Percentiles rank a stretch among this genome's conserved stretches.
Conservation (phyloP, 2,888 invertebrate species). For the Drosophila greeni region DNA sequence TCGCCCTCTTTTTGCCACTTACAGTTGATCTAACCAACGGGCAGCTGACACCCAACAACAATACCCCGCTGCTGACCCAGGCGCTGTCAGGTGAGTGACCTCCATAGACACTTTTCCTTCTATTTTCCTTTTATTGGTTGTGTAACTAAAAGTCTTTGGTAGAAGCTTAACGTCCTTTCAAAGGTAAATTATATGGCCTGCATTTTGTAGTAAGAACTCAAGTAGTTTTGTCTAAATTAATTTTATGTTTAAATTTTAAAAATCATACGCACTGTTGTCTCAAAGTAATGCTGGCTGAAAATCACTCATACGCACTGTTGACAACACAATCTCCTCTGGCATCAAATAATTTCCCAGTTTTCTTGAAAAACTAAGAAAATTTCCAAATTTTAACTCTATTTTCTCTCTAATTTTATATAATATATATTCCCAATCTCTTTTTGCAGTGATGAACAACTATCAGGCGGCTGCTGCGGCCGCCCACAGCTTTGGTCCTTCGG, state of each 20-base stretch:
- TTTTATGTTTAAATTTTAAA: background rate
- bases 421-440: background rate
- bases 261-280: slow-evolving; percentile 10
- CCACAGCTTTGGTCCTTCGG: slow-evolving; percentile 89
- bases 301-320: slow-evolving; percentile 20
- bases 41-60: slow-evolving; percentile 97
- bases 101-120: too few relatives aligned
- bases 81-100: slow-evolving; percentile 91
- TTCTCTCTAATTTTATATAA: too few relatives aligned
- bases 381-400: background rate
- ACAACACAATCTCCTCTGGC: background rate
- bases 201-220: background rate
- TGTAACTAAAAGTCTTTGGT: too few relatives aligned
- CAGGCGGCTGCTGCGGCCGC: slow-evolving; percentile 90
- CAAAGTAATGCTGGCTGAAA: background rate
- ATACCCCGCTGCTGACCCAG: slow-evolving; percentile 96
- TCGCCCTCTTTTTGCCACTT: slow-evolving; percentile 77
- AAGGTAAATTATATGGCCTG: background rate
- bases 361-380: background rate
- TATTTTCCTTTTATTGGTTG: background rate
- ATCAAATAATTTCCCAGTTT: background rate
- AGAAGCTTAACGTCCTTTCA: background rate
- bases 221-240: background rate
- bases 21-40: slow-evolving; percentile 97
- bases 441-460: slow-evolving; percentile 97